These are phyloP conservation scores for Folsomia manolachei DNA, from an alignment of 2,888 invertebrate genomes.

Conservation along the genomic window DNA sequence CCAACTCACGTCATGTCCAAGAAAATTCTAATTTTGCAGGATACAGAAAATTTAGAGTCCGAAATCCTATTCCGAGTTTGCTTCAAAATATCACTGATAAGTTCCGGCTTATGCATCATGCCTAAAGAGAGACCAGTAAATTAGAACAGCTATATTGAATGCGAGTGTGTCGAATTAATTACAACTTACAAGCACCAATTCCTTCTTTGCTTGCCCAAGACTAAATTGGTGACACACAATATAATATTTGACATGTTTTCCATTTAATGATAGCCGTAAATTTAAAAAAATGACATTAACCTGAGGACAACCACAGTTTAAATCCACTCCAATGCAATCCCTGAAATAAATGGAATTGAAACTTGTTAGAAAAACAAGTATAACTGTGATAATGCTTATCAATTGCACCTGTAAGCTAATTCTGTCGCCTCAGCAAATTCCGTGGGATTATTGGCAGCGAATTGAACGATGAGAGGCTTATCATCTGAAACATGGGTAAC, in stretches of 20 bases:
- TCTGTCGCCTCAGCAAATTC: conserved; percentile 84
- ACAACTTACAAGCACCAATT: conserved; percentile 80
- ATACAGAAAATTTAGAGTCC: conserved; percentile 72
- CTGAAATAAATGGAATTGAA: conserved; percentile 56
- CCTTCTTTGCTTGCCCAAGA: conserved; percentile 89
- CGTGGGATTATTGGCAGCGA: conserved; percentile 79
- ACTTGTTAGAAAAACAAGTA: too few relatives aligned
- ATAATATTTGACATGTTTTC: too few relatives aligned
- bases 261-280: too few relatives aligned
- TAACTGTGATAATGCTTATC: too few relatives aligned
- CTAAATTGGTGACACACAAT: too few relatives aligned
- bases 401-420: conserved; percentile 75
- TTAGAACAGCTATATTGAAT: too few relatives aligned
- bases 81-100: conserved; percentile 74
- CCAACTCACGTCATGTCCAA: conserved; percentile 63
- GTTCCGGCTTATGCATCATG: conserved; percentile 77
- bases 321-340: conserved; percentile 85
- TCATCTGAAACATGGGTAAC: conserved; percentile 70
- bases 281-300: too few relatives aligned
- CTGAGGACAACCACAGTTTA: conserved; percentile 99
- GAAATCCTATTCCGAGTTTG: conserved; percentile 71
- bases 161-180: too few relatives aligned
- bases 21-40: conserved; percentile 84
- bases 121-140: too few relatives aligned
- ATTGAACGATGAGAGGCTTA: conserved; percentile 85